Base-by-base conservation (phyloP, 2,888 invertebrate genomes). In the Drepana falcataria region DNA sequence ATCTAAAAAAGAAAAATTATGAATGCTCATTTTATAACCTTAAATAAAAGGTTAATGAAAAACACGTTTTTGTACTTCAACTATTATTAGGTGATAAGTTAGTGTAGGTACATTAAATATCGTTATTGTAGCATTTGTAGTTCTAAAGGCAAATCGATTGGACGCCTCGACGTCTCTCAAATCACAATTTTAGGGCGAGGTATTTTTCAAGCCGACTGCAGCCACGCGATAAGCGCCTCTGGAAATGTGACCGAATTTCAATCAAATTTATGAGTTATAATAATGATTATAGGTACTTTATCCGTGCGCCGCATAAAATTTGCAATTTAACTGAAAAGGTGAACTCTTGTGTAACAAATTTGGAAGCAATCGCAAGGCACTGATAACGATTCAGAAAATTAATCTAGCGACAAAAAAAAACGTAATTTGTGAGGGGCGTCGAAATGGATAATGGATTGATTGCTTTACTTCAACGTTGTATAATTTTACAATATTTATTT, bases 191-290 rank as follows among this genome's bases (percentile, higher is more conserved):
- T 73, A 73, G 79, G 79, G 77, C 71, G 75, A 78, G 74, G 77
- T 84, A 88, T 89, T 89, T 89, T 88, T 89, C 88, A 86, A 84
- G 82, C 77, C 87, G 83, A 89, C 90, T 91, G 91, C 88, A 87
- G 76, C 80, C 68, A 68, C 66, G 78, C 81, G 91, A 91, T 91
- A 91, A 91, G 88, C 79, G 75, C 71, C 73, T 73, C 68, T 79
- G 80, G 85, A 87, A 89, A 88, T 89, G 86, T 88, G 84, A 88
- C 88, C 87, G 83, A 88, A 88, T 87, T 90, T 90, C 90, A 89
- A 90, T 91, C 86, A 87, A 89, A 89, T 90, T 90, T 90, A 91
- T 88, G 87, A 90, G 78, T 88, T 88, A 88, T 87, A 83, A 90
- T 89, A 89, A 90, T 89, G 85, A 90, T 89, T 87, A 86, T 87